Base-by-base conservation (phyloP, 2,113 vertebrate genomes). In the Chionis minor region DNA sequence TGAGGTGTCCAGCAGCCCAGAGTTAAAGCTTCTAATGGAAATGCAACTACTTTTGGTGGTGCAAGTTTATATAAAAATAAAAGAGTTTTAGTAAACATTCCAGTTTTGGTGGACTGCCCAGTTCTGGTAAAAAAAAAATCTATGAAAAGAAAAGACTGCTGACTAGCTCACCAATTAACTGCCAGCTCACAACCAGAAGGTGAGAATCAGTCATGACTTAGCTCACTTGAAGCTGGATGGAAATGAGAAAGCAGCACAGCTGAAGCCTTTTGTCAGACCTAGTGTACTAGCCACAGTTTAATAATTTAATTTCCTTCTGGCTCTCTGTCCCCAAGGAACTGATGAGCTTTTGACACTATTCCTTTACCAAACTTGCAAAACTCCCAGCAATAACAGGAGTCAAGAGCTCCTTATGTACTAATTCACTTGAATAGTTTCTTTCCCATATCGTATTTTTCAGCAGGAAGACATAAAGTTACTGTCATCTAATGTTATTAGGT, bases 291-390 rank as follows among this genome's bases (percentile, higher is more conserved):
- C 52, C 81, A 81, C 12, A 45, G 19, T 84, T 95, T 78, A 97
- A 97, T 89, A 92, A 94, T 95, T 94, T 79, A 78, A 67, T 93
- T 90, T 96, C 35, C 81, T 94, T 82, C 71, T 80, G 74, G 47
- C 82, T 72, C 12, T 81, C 58, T 83, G 45, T 92, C 86, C 86
- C 70, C 11, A 80, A 93, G 74, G 88, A 80, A 40, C 12, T 77
- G 62, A 88, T 65, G 82, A 90, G 67, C 24, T 83, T 77, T 88
- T 90, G 49, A 88, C 56, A 75, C 12, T 52, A 22, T 35, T 88
- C 16, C 13, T 69, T 86, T 40, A 80, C 27, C 19, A 86, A 63
- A 90, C 92, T 3, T 58, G 28, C 40, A 86, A 85, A 80, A 77
- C 17, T 92, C 33, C 1, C 6, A 75, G 19, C 35, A 88, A 47